Evolutionary conservation across 2,888 invertebrate species (phyloP).

Genomic region (Drosophila mimetica): DNA sequence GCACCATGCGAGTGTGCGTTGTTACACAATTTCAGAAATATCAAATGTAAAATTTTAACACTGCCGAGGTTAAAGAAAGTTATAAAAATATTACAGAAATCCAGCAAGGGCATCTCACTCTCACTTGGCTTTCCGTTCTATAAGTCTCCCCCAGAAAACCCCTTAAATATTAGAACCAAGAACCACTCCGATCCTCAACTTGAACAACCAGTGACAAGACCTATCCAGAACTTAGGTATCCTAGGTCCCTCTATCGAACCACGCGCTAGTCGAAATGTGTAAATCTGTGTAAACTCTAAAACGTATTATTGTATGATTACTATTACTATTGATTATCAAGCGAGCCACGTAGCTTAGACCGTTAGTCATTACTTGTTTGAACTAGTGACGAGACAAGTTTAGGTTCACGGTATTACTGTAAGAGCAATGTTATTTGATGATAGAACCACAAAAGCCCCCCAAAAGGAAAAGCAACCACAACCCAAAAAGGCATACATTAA

Average conservation of each 20-base stretch:
- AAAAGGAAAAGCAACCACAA: conserved; percentile 31
- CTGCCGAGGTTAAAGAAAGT: conserved; percentile 54
- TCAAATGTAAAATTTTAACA: conserved; percentile 57
- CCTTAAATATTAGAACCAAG: conserved; percentile 33
- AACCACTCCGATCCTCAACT: conserved; percentile 26
- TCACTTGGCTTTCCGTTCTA: conserved; percentile 34
- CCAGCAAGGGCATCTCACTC: conserved; percentile 35
- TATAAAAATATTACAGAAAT: conserved; percentile 11
- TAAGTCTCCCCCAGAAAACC: not conserved
- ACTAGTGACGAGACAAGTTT: conserved; percentile 43
- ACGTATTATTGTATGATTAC: conserved; percentile 72
- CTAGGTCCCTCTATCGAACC: conserved; percentile 40
- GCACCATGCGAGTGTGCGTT: too few relatives aligned
- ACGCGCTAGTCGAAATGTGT: conserved; percentile 46
- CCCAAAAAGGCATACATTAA: conserved; percentile 69
- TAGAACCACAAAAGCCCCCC: conserved; percentile 43
- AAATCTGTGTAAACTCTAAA: conserved; percentile 70
- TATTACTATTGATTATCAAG: conserved; percentile 62
- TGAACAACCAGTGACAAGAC: conserved; percentile 47
- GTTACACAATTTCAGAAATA: conserved; percentile 44
- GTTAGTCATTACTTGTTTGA: conserved; percentile 70
- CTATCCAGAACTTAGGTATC: conserved; percentile 57
- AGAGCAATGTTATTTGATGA: conserved; percentile 36
- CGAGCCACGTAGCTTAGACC: conserved; percentile 71
- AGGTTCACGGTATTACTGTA: conserved; percentile 55